Conservation (phyloP, 2,113 vertebrate genomes). For the Tapirus terrestris region DNA sequence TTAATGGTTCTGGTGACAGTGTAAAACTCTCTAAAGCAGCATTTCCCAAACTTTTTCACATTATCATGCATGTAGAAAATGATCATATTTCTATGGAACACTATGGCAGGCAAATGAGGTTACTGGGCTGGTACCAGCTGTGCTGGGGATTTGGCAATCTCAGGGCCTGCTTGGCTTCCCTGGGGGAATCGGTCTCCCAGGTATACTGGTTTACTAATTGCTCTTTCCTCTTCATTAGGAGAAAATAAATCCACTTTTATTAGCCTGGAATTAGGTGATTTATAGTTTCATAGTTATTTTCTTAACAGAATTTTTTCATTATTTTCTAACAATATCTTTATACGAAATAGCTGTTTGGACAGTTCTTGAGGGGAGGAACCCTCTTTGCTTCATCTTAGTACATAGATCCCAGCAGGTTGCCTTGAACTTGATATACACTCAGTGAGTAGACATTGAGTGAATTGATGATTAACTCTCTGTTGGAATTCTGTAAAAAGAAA, state of each 20-base stretch:
- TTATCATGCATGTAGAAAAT: neutral
- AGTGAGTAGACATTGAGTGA: neutral
- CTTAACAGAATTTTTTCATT: neutral
- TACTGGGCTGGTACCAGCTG: neutral
- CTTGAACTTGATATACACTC: neutral
- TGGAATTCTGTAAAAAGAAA: neutral
- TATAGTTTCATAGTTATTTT: neutral
- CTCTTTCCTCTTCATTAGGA: neutral
- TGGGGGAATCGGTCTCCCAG: neutral
- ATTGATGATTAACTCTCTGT: neutral
- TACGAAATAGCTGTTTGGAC: neutral
- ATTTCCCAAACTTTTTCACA: neutral
- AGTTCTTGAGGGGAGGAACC: neutral
- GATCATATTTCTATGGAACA: neutral
- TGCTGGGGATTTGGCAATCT: fast-evolving
- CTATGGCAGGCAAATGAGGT: neutral
- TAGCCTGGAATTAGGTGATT: neutral
- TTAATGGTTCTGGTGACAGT: neutral
- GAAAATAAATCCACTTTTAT: neutral
- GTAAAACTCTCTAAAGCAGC: neutral
- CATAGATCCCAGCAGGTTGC: neutral
- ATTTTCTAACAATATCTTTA: neutral
- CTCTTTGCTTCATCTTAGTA: neutral
- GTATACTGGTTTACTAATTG: neutral
- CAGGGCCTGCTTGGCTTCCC: neutral